Base-by-base conservation (phyloP, 2,888 invertebrate genomes). In the Spodoptera littoralis region DNA sequence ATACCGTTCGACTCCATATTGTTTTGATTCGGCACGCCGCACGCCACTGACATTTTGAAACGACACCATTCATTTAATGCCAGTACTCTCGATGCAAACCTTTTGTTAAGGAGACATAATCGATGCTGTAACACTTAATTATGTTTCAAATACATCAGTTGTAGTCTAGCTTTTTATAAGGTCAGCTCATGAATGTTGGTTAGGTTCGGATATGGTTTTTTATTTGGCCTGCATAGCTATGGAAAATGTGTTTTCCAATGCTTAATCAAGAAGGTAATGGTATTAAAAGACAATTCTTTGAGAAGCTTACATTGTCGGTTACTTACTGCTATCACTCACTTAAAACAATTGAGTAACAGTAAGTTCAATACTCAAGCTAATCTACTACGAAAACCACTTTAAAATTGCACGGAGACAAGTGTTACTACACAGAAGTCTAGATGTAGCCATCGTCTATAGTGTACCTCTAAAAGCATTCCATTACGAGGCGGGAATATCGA, bases 41-140 rank as follows among this genome's bases (percentile, higher is more conserved):
- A 61, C 66, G 70, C 59, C 65, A 62, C 72, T 80, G 79, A 72
- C 77, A 74, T 79, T 80, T 77, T 59, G 72, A 61, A 81, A 67
- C 54, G 60, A 56, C 51, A 48, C 68, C 65, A 63, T 72, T 72
- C 52, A 61, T 69, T 70, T 76, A 44, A 61, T 66, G 59, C 45
- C 62, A 66, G 46, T 64, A 57, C 56, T 73, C 77, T 65, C 63
- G 62, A 59, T 50, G 49, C 59, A 51, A 60, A 57, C 63, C 70
- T 72, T 73, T 69, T 74, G 59, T 60, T 56, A 24, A 11, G 18
- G 43, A 56, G 49, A 56, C 58, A 49, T 73, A 62, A 62, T 71
- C 46, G 58, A 27, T 60, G 43, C 63, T 57, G 63, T 60, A 74
- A 60, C 47, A 44, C 45, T 43, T 24, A 54, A 60, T 63, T 72